Evolutionary conservation across 2,113 vertebrate species (phyloP).

Genomic region (Indicator maculatus): DNA sequence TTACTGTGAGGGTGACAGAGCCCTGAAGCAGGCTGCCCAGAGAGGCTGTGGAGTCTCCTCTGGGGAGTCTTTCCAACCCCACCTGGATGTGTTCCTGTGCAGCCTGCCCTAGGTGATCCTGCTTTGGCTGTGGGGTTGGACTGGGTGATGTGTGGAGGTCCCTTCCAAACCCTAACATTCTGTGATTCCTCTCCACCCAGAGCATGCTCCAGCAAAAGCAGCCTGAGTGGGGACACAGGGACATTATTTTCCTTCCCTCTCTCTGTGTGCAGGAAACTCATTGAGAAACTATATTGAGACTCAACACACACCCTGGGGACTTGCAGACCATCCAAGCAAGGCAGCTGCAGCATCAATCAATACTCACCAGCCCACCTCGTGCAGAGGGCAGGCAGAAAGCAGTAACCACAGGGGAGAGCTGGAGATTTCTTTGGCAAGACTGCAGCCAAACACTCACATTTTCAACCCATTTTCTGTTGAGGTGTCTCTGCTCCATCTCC

Average conservation of each 20-base stretch:
- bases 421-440: neutral
- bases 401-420: neutral
- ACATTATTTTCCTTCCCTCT: neutral
- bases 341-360: neutral
- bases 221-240: accelerated
- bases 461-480: neutral
- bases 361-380: neutral
- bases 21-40: too few species aligned
- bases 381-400: neutral
- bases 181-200: neutral
- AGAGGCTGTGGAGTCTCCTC: too few species aligned
- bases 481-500: neutral
- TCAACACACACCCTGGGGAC: neutral
- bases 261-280: neutral
- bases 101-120: too few species aligned
- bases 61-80: too few species aligned
- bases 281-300: neutral
- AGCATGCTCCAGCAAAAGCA: accelerated
- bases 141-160: too few species aligned
- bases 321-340: accelerated
- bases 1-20: too few species aligned
- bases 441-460: neutral
- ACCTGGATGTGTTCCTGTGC: too few species aligned
- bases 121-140: too few species aligned
- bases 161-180: too few species aligned